Percentiles rank a stretch among this genome's conserved stretches.
phyloP scores from a whole-genome alignment of 92 coral and sea anemone genomes.

The Ricordea florida region DNA sequence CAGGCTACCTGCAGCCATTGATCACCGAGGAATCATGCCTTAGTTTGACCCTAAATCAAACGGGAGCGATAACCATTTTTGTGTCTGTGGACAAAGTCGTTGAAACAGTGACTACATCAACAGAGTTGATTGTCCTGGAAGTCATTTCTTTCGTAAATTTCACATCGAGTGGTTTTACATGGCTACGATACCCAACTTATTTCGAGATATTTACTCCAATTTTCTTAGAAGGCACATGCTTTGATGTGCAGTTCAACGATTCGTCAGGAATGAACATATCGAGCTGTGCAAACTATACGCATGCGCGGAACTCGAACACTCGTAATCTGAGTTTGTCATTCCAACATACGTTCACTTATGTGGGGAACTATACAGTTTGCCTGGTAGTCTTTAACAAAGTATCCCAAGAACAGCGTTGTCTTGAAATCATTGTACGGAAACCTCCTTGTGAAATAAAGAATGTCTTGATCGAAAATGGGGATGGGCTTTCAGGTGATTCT shows the following conservation, averaged over 20 bases:
- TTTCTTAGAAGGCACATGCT: not conserved
- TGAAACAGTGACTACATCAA: constrained; percentile 17
- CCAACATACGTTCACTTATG: constrained; percentile 43
- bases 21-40: not conserved
- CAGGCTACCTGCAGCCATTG: not conserved
- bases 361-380: constrained; percentile 58
- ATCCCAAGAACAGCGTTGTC: constrained; percentile 28
- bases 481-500: not conserved
- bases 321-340: not conserved
- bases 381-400: constrained; percentile 57
- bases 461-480: constrained; percentile 11
- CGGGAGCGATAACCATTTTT: constrained; percentile 20
- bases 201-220: not conserved
- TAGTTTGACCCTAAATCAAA: not conserved
- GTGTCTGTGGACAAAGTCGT: constrained; percentile 62
- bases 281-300: not conserved
- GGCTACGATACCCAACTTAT: constrained; percentile 5
- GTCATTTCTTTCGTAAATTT: constrained; percentile 33
- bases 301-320: not conserved
- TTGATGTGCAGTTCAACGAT: not conserved
- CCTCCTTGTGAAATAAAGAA: constrained; percentile 58
- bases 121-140: constrained; percentile 35
- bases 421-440: constrained; percentile 26
- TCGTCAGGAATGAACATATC: not conserved
- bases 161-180: constrained; percentile 44